Conservation (phyloP, 2,888 invertebrate species). For the Hypomecis punctinalis region DNA sequence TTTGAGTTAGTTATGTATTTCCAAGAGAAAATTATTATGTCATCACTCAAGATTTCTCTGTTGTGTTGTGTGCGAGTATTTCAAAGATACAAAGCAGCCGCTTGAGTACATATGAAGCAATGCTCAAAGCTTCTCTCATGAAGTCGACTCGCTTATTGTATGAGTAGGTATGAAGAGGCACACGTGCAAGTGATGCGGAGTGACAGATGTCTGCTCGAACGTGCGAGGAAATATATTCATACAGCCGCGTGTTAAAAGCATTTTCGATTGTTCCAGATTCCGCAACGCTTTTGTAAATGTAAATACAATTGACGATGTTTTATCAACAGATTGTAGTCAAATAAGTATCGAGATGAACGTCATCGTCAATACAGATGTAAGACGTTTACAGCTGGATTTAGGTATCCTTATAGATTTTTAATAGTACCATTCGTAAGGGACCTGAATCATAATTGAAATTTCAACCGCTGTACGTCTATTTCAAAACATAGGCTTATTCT, state of each 20-base stretch:
- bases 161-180: conserved; percentile 20
- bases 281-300: conserved; percentile 6
- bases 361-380: too few relatives aligned
- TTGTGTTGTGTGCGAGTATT: conserved; percentile 2
- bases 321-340: too few relatives aligned
- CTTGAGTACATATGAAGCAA: conserved; percentile 11
- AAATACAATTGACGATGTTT: conserved; percentile 3
- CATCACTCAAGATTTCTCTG: background rate
- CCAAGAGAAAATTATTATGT: background rate
- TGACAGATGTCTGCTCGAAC: conserved; percentile 43
- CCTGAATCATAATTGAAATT: too few relatives aligned
- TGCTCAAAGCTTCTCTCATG: conserved; percentile 10
- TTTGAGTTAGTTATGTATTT: background rate
- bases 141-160: conserved; percentile 20
- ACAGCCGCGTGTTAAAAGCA: conserved; percentile 15
- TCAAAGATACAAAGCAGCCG: conserved; percentile 11
- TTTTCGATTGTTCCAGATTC: conserved; percentile 21
- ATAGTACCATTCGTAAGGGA: too few relatives aligned
- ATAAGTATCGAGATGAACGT: too few relatives aligned
- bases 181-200: conserved; percentile 43
- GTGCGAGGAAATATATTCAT: conserved; percentile 30
- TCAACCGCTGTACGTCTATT: too few relatives aligned
- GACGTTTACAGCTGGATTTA: too few relatives aligned
- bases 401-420: too few relatives aligned
- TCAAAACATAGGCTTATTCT: too few relatives aligned